These are phyloP conservation scores for Blera fallax DNA, from an alignment of 2,888 invertebrate genomes.

Conservation along the genomic window DNA sequence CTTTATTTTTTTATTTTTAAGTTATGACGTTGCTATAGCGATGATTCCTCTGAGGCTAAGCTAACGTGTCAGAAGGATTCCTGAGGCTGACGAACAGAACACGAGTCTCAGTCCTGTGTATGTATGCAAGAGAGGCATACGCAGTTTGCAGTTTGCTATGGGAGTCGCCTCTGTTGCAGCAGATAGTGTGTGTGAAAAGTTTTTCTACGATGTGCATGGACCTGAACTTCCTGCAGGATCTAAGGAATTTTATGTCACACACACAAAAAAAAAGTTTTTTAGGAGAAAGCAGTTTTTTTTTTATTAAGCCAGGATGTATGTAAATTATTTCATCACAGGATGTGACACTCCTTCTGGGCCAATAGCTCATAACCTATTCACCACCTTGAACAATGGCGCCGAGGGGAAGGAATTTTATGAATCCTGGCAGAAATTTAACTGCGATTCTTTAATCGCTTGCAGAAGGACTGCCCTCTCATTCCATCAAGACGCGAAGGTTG, in stretches of 20 bases:
- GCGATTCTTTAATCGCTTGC: background rate
- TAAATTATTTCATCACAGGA: slow-evolving; percentile 27
- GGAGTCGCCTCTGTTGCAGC: background rate
- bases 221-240: slow-evolving; percentile 34
- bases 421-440: background rate
- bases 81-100: slow-evolving; percentile 43
- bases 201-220: slow-evolving; percentile 7
- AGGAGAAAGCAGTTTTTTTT: background rate
- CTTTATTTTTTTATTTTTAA: slow-evolving; percentile 25
- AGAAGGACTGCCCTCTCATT: background rate
- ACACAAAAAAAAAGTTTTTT: background rate
- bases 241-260: slow-evolving; percentile 37
- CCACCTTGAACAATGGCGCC: background rate
- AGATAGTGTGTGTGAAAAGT: slow-evolving; percentile 25
- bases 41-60: slow-evolving; percentile 47
- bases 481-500: background rate
- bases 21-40: slow-evolving; percentile 47
- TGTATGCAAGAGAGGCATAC: background rate
- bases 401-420: background rate
- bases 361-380: slow-evolving; percentile 37
- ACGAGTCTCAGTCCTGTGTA: background rate
- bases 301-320: background rate
- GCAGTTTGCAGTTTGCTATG: background rate
- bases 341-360: background rate
- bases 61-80: slow-evolving; percentile 60